These are phyloP conservation scores for Tragelaphus strepsiceros DNA, from an alignment of 2,113 vertebrate genomes.

Conservation along the genomic window DNA sequence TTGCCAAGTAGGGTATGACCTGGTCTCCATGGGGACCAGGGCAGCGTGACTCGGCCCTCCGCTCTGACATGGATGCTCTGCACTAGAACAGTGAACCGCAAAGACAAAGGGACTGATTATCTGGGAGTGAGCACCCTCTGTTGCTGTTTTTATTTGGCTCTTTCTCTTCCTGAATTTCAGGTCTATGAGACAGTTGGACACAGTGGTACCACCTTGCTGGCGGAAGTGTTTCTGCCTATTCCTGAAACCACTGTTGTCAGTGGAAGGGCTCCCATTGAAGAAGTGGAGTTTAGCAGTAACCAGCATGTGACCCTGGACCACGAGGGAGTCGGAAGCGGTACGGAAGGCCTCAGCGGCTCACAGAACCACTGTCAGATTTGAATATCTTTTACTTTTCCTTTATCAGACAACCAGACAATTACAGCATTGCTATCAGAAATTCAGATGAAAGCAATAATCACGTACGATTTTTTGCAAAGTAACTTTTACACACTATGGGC, in stretches of 20 bases:
- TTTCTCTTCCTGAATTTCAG: slow-evolving; percentile 74
- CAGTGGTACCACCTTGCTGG: slow-evolving; percentile 79
- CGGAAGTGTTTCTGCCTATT: slow-evolving; percentile 91
- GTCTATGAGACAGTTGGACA: slow-evolving; percentile 88
- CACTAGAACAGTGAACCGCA: background rate
- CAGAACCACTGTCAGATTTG: background rate
- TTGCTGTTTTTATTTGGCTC: background rate
- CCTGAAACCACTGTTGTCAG: slow-evolving; percentile 89
- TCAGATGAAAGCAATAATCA: background rate
- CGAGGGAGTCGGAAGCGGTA: slow-evolving; percentile 97
- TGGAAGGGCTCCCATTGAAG: slow-evolving; percentile 84
- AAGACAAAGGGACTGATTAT: background rate
- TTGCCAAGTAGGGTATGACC: background rate
- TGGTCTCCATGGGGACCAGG: background rate
- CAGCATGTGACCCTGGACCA: slow-evolving; percentile 91
- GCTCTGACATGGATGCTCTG: background rate
- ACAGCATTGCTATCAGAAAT: background rate
- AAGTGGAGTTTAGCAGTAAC: slow-evolving; percentile 94
- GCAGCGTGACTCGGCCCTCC: background rate
- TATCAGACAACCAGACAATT: background rate
- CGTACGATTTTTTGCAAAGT: background rate
- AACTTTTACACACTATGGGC: background rate
- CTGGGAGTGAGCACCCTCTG: background rate
- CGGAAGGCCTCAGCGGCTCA: background rate
- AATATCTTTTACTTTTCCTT: background rate